phyloP scores from a whole-genome alignment of 1,140 invertebrate species.

The Lepidostoma basale region DNA sequence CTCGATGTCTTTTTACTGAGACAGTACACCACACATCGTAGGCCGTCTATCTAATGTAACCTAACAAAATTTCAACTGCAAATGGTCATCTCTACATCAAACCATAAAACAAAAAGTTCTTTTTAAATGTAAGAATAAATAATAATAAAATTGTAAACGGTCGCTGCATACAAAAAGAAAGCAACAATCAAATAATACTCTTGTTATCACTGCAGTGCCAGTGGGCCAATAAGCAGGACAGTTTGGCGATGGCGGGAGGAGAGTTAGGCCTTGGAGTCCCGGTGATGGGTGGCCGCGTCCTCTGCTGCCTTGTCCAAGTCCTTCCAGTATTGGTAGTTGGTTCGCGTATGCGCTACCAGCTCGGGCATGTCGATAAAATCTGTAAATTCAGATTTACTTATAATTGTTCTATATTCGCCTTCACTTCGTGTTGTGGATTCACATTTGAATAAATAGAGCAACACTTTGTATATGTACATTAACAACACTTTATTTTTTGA shows the following conservation, averaged over 20 bases:
- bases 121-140: neutral
- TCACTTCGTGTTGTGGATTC: no score
- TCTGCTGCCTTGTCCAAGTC: conserved; percentile 72
- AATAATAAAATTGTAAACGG: neutral
- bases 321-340: conserved; percentile 92
- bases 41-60: no score
- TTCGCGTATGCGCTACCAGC: conserved; percentile 79
- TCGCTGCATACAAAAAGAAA: neutral
- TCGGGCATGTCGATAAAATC: conserved; percentile 93
- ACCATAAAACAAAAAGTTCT: neutral
- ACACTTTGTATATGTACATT: no score
- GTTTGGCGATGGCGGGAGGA: no score
- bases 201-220: conserved; percentile 14
- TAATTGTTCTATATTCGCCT: no score
- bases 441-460: no score
- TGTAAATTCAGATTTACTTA: conserved; percentile 60
- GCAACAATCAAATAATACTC: conserved; percentile 15
- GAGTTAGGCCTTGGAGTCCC: conserved; percentile 19
- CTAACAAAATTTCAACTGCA: neutral
- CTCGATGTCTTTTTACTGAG: no score
- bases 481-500: no score
- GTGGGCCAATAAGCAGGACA: neutral
- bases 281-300: conserved; percentile 49
- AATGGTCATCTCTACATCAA: neutral
- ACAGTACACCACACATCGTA: no score